Evolutionary conservation across 2,888 invertebrate genomes (phyloP), one percentile per base, ranked within the genome.

Genomic region (Drosophila niveifrons): DNA sequence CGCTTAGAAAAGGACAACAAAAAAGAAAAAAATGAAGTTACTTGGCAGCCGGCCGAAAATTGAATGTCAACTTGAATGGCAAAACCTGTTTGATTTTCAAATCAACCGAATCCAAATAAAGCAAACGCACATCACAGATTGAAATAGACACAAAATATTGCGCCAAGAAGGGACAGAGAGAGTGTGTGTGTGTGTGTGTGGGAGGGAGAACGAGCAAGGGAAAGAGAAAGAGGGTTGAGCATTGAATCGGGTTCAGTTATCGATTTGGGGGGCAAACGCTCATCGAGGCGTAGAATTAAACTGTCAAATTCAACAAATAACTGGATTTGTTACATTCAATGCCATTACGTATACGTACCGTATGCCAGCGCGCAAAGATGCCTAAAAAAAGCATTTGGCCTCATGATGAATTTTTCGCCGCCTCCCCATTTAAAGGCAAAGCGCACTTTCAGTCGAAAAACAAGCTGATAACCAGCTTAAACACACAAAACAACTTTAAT

Each of bases 271-370:
- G 72, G 62, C 64, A 71, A 72, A 58, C 71, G 73, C 70, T 84
- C 90, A 90, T 64, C 85, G 90, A 90, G 79, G 90, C 89, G 89
- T 90, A 81, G 90, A 90, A 89, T 89, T 89, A 87, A 89, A 90
- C 90, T 90, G 89, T 90, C 90, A 89, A 89, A 89, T 82, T 82
- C 82, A 82, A 90, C 89, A 90, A 90, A 90, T 89, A 90, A 84
- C 82, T 72, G 78, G 78, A 79, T 90, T 86, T 90, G 75, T 75
- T 72, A 81, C 84, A 88, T 64, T 68, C 65, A 69, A 62, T 57
- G 72, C 61, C 74, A 56, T 47, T 36, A 51, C 48, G 61, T 31
- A 34, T 31, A 18, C 29, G 46, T 15, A 23, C 17, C 39, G 39
- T 41, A 15, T 41, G 2, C 39, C 39, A 53, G 15, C 11, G 15